Evolutionary conservation across 2,888 invertebrate species (phyloP), one percentile per base, ranked within the genome.

Genomic region (Platerodrilus igneus): DNA sequence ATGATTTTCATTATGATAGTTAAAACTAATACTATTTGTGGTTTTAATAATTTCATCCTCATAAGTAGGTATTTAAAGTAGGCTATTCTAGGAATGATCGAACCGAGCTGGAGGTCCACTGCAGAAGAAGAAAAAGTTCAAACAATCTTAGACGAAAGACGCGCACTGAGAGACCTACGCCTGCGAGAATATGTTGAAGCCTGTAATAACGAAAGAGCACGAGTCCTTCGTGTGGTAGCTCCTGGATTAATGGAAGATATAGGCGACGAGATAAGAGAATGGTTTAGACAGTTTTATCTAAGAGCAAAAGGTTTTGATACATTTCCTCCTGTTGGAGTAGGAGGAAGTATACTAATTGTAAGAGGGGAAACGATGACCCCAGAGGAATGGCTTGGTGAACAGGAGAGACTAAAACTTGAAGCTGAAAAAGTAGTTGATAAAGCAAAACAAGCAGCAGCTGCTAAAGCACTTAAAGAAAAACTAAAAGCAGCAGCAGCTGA

Each of bases 231-330:
- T 46, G 65, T 77, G 2, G 64, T 74, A 29, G 70, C 72, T 53
- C 77, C 75, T 3, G 70, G 76, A 20, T 70, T 86, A 47, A 77
- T 82, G 67, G 87, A 88, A 58, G 81, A 83, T 52, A 83, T 87
- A 60, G 77, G 80, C 21, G 81, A 78, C 46, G 86, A 88, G 69
- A 77, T 89, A 38, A 72, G 83, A 39, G 77, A 79, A 56, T 88
- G 87, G 87, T 81, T 85, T 57, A 60, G 72, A 28, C 69, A 77
- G 36, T 86, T 83, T 81, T 80, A 82, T 65, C 62, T 64, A 22
- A 60, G 63, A 39, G 62, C 71, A 1, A 70, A 71, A 15, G 65
- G 71, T 29, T 86, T 88, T 58, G 86, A 87, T 44, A 79, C 80
- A 47, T 83, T 77, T 60, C 88, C 89, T 29, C 77, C 77, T 43